Evolutionary conservation across 2,113 vertebrate genomes (phyloP).

Genomic region (Myrmecophaga tridactyla): DNA sequence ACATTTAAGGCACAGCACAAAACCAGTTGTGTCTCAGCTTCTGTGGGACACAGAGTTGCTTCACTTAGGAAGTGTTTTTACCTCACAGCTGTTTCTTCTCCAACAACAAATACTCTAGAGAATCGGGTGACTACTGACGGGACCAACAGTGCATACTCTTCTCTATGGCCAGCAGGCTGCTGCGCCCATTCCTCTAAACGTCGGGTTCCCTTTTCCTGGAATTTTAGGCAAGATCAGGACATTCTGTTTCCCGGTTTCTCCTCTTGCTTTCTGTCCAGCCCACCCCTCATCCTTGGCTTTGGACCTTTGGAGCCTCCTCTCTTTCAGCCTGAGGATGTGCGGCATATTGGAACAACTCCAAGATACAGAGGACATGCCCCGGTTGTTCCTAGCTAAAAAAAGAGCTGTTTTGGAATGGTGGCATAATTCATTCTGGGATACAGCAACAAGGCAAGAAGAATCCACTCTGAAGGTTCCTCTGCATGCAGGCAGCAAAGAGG

Average conservation of each 20-base stretch:
- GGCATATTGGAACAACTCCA: constrained; percentile 11
- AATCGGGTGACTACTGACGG: accelerated
- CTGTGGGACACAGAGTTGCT: neutral
- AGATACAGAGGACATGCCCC: constrained; percentile 21
- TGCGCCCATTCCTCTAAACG: neutral
- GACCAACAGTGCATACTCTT: accelerated
- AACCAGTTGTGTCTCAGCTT: neutral
- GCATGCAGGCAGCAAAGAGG: neutral
- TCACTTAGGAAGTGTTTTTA: constrained; percentile 19
- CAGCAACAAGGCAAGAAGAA: neutral
- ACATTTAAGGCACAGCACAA: neutral
- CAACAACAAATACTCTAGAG: constrained; percentile 43
- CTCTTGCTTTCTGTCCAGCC: neutral
- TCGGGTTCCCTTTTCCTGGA: neutral
- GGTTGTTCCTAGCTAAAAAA: constrained; percentile 58
- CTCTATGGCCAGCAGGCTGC: accelerated
- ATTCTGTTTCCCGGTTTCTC: neutral
- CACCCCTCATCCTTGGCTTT: neutral
- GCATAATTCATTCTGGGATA: neutral
- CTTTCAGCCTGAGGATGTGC: neutral
- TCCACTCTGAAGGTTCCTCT: neutral
- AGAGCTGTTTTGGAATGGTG: constrained; percentile 54
- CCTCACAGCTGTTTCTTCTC: constrained; percentile 48
- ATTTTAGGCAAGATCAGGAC: neutral
- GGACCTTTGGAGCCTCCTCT: neutral